These are phyloP conservation scores for Amphipoea lucens DNA, from an alignment of 2,888 invertebrate genomes.

Conservation along the genomic window DNA sequence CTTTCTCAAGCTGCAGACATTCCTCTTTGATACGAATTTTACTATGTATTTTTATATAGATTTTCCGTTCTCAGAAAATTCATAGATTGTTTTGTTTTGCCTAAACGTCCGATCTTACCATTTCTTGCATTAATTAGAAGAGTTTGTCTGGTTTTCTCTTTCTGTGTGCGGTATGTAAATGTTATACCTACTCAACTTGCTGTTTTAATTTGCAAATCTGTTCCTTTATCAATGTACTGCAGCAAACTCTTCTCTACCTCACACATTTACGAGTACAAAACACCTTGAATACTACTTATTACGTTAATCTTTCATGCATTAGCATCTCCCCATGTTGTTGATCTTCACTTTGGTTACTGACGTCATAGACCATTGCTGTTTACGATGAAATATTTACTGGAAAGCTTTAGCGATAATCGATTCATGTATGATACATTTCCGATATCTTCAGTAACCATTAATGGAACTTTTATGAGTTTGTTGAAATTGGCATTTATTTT, in stretches of 20 bases:
- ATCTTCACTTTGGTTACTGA: slow-evolving; percentile 41
- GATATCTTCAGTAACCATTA: neutral
- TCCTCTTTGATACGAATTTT: neutral
- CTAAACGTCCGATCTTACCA: neutral
- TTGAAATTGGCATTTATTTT: neutral
- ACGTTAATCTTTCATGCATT: slow-evolving; percentile 15
- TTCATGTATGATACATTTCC: neutral
- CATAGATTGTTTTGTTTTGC: neutral
- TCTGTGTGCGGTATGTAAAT: neutral
- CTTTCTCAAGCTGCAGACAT: neutral
- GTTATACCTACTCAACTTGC: neutral
- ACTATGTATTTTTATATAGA: too few relatives aligned
- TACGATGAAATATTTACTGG: slow-evolving; percentile 14
- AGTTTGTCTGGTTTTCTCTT: neutral
- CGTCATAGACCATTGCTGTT: slow-evolving; percentile 33
- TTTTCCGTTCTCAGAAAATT: neutral
- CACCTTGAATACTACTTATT: slow-evolving; percentile 5
- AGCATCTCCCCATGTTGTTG: slow-evolving; percentile 7
- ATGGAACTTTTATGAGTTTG: neutral
- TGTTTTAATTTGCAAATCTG: neutral
- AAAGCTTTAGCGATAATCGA: slow-evolving; percentile 7
- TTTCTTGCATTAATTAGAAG: neutral
- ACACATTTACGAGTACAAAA: neutral
- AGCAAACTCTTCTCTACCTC: too few relatives aligned
- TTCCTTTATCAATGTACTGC: too few relatives aligned